phyloP scores from a whole-genome alignment of 2,113 vertebrate genomes.

The Pluvianellus socialis region DNA sequence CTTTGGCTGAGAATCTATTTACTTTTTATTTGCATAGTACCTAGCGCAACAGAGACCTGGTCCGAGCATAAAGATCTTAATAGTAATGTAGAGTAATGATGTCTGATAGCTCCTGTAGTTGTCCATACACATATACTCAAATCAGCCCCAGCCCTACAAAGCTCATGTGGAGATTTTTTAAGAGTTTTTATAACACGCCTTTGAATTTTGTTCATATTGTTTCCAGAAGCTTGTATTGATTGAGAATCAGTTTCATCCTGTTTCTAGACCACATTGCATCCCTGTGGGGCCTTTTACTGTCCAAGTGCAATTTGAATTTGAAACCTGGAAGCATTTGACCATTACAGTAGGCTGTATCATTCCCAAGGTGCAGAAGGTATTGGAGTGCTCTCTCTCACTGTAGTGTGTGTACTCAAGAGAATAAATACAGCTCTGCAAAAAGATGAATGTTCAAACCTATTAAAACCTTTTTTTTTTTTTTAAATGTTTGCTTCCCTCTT shows the following conservation, averaged over 20 bases:
- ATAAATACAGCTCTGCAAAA: not conserved
- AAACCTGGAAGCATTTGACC: not conserved
- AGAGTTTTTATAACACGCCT: not conserved
- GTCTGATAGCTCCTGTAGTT: not conserved
- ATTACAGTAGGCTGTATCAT: not conserved
- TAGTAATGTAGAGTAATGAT: not conserved
- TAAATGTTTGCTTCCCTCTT: not conserved
- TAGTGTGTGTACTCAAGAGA: not conserved
- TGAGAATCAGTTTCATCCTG: not conserved
- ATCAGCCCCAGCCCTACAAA: not conserved
- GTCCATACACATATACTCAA: not conserved
- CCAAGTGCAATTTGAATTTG: not conserved
- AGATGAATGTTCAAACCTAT: not conserved
- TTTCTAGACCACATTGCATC: not conserved
- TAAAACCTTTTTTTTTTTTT: not conserved
- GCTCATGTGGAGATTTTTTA: not conserved
- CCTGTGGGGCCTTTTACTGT: not conserved
- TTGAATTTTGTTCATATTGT: not conserved
- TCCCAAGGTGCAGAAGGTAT: not conserved
- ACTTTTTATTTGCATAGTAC: not conserved
- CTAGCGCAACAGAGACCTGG: not conserved
- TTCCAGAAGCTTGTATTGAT: not conserved
- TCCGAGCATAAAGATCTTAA: not conserved
- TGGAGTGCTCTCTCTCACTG: not conserved
- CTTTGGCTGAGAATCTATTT: not conserved